phyloP scores from a whole-genome alignment of 2,797 vertebrate species.

The Muraenolepis orangiensis region DNA sequence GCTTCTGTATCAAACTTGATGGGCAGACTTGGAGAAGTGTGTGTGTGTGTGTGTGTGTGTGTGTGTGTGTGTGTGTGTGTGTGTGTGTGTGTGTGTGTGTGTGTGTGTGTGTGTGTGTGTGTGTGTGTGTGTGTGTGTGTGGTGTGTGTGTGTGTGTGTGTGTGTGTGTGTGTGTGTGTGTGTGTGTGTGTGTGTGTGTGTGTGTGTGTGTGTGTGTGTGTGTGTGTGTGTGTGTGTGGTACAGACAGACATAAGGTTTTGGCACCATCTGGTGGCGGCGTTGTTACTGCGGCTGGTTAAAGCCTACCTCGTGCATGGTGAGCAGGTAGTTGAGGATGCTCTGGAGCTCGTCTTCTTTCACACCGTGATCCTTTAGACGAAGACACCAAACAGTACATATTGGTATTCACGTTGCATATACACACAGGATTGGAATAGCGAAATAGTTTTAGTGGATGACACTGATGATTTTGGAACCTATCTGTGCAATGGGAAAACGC shows the following conservation, averaged over 20 bases:
- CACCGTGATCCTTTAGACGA: constrained; percentile 81
- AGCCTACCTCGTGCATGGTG: constrained; percentile 93
- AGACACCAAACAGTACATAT: not conserved
- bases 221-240: not conserved
- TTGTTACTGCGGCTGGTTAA: not conserved
- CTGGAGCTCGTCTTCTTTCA: constrained; percentile 97
- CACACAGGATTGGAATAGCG: too few relatives aligned
- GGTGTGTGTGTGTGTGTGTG: constrained; percentile 13
- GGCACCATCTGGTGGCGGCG: constrained; percentile 61
- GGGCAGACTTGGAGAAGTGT: constrained; percentile 39
- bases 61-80: too few relatives aligned
- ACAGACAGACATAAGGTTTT: constrained; percentile 20
- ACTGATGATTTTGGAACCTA: too few relatives aligned
- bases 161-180: not conserved
- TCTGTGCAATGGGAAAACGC: not conserved
- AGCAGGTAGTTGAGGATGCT: constrained; percentile 97
- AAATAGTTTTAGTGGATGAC: not conserved
- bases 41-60: not conserved
- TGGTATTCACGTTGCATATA: not conserved
- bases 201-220: not conserved
- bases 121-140: not conserved
- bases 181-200: too few relatives aligned
- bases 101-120: not conserved
- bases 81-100: constrained; percentile 9
- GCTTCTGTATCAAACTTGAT: constrained; percentile 43